A percentile compares a stretch with the other conserved stretches of the same genome.
These are phyloP conservation scores for Anthoscopus minutus DNA, from an alignment of 2,113 vertebrate genomes.

Conservation along the genomic window DNA sequence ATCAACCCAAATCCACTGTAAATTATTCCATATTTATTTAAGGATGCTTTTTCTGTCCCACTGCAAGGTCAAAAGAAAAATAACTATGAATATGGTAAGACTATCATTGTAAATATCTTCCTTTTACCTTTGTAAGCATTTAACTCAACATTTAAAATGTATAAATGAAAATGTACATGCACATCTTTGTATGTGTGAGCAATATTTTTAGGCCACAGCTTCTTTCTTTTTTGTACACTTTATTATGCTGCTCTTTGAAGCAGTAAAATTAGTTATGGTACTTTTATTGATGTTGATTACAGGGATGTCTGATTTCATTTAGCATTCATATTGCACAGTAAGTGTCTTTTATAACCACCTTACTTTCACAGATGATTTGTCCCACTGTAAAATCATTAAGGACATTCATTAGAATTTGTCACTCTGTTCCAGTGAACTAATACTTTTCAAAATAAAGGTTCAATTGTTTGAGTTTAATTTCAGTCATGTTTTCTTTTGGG, in stretches of 20 bases:
- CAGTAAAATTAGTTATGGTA: constrained; percentile 61
- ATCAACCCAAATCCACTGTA: not conserved
- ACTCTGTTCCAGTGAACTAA: constrained; percentile 48
- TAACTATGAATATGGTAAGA: not conserved
- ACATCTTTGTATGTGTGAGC: not conserved
- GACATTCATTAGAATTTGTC: constrained; percentile 66
- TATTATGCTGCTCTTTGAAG: constrained; percentile 40
- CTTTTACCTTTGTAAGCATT: constrained; percentile 46
- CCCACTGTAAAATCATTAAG: constrained; percentile 70
- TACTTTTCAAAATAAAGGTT: constrained; percentile 65
- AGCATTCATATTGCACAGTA: constrained; percentile 35
- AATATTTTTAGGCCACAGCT: not conserved
- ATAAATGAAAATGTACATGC: not conserved
- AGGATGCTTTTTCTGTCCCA: not conserved
- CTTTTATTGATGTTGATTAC: constrained; percentile 54
- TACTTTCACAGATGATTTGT: constrained; percentile 68
- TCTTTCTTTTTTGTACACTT: constrained; percentile 45
- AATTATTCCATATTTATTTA: constrained; percentile 14
- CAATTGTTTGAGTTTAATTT: constrained; percentile 67
- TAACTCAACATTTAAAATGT: constrained; percentile 25
- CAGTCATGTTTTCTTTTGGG: constrained; percentile 59
- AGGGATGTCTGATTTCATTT: constrained; percentile 64
- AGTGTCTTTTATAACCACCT: constrained; percentile 55
- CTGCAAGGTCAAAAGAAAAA: constrained; percentile 22
- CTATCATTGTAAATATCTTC: constrained; percentile 5